A percentile compares a stretch with the other conserved stretches of the same genome.
phyloP scores from a whole-genome alignment of 2,797 vertebrate genomes.

The Crypturellus tataupa region DNA sequence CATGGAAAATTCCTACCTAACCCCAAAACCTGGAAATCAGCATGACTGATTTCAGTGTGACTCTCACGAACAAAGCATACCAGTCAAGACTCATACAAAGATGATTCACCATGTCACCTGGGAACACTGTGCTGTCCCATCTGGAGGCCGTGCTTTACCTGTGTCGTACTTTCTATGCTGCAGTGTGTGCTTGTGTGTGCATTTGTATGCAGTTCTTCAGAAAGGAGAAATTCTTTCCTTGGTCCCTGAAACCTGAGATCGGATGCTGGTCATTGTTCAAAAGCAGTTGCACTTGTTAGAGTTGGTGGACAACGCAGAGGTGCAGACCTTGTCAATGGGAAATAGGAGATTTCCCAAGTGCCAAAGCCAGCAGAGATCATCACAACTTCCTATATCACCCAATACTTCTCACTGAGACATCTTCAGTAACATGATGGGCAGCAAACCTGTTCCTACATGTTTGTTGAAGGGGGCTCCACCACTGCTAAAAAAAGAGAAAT shows the following conservation, averaged over 20 bases:
- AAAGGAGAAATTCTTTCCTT: background rate
- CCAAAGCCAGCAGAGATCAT: background rate
- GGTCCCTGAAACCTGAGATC: background rate
- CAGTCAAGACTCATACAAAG: background rate
- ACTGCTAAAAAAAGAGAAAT: background rate
- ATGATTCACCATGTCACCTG: accelerated
- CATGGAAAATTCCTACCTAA: background rate
- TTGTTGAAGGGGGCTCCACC: background rate
- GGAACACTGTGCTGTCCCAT: background rate
- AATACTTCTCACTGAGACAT: background rate
- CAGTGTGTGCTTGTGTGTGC: background rate
- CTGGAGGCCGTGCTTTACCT: background rate
- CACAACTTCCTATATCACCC: background rate
- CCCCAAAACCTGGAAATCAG: background rate
- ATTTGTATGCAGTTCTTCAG: background rate
- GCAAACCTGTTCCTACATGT: background rate
- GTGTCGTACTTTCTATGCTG: background rate
- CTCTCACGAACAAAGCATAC: background rate
- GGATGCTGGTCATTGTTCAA: background rate
- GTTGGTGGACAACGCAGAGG: background rate
- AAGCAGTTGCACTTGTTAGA: background rate
- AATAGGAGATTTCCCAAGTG: background rate
- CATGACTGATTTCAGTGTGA: background rate
- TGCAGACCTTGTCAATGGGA: background rate
- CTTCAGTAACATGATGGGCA: background rate